Evolutionary conservation across 2,797 vertebrate species (phyloP).

Genomic region (Ptychobarbus kaznakovi): DNA sequence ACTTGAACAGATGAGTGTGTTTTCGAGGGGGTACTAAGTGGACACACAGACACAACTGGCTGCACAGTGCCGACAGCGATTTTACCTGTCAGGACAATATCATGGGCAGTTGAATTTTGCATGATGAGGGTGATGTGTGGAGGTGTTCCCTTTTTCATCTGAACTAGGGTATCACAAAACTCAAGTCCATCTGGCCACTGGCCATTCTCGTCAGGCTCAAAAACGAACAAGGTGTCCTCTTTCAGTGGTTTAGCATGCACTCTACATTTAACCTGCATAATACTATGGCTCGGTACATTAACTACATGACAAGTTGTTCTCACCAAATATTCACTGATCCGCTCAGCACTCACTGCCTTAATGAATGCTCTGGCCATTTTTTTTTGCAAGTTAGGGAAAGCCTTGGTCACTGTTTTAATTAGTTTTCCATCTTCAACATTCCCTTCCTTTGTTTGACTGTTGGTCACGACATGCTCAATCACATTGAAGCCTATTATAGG

Average conservation of each 20-base stretch:
- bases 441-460: not conserved
- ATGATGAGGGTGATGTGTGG: not conserved
- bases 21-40: not conserved
- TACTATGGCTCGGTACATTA: constrained; percentile 21
- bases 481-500: constrained; percentile 31
- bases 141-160: not conserved
- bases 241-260: constrained; percentile 1
- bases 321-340: not conserved
- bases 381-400: not conserved
- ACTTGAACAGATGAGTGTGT: not conserved
- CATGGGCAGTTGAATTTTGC: not conserved
- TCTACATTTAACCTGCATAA: constrained; percentile 17
- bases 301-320: not conserved
- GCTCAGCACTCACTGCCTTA: constrained; percentile 3
- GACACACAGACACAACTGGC: not conserved
- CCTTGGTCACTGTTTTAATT: not conserved
- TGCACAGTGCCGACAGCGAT: not conserved
- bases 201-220: not conserved
- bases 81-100: not conserved
- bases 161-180: constrained; percentile 7
- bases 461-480: not conserved
- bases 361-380: constrained; percentile 8
- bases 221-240: not conserved
- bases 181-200: constrained; percentile 23
- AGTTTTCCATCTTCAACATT: not conserved